phyloP scores from a whole-genome alignment of 2,888 invertebrate genomes.

The Junonia oenone region DNA sequence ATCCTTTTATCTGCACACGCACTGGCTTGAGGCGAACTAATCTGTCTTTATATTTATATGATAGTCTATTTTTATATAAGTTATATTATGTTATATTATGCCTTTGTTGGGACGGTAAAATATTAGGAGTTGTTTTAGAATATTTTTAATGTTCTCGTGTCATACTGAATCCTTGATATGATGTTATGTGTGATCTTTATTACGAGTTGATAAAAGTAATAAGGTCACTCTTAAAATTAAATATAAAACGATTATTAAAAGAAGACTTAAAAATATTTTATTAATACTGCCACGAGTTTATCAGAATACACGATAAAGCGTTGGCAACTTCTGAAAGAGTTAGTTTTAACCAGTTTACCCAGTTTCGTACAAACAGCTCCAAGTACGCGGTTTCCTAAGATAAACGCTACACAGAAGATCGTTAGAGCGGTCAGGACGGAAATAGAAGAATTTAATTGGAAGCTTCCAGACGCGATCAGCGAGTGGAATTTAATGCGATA shows the following conservation, averaged over 20 bases:
- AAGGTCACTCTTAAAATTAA: no score
- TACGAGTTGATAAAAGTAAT: no score
- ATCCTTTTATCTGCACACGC: not conserved
- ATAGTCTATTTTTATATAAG: no score
- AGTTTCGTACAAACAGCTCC: not conserved
- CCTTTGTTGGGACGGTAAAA: no score
- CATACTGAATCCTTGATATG: no score
- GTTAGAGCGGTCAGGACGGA: not conserved
- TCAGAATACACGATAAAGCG: not conserved
- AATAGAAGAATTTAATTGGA: slow-evolving; percentile 14
- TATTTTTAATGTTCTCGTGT: no score
- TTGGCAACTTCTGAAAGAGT: not conserved
- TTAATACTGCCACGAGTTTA: not conserved
- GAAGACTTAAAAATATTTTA: not conserved
- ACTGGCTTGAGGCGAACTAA: not conserved
- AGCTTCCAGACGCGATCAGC: slow-evolving; percentile 6
- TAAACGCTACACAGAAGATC: not conserved
- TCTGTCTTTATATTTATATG: not conserved
- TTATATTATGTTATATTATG: no score
- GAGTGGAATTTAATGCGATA: slow-evolving; percentile 4
- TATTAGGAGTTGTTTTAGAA: no score
- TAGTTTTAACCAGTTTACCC: not conserved
- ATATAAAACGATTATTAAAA: not conserved
- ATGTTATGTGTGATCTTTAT: no score
- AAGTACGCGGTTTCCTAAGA: not conserved